Evolutionary conservation across 2,113 vertebrate species (phyloP).

Genomic region (Crotalus helleri): DNA sequence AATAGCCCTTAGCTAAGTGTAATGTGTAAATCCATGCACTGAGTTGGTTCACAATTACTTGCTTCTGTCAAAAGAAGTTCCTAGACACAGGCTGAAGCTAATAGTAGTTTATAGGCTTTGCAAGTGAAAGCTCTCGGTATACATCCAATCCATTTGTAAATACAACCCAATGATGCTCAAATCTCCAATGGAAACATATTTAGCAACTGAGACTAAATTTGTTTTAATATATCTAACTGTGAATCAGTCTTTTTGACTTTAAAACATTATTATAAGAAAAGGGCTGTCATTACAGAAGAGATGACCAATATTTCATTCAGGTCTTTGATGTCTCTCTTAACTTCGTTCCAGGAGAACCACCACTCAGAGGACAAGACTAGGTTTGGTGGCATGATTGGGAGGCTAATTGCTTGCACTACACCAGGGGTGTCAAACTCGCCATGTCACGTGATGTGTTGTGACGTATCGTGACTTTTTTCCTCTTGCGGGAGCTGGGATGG

Average conservation of each 20-base stretch:
- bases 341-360: background rate
- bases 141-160: background rate
- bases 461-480: too few relatives aligned
- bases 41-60: background rate
- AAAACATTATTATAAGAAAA: background rate
- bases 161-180: background rate
- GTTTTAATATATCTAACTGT: background rate
- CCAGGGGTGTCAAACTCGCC: background rate
- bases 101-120: background rate
- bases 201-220: background rate
- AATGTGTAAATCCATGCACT: background rate
- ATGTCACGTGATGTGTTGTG: too few relatives aligned
- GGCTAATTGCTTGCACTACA: background rate
- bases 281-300: background rate
- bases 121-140: background rate
- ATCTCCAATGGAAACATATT: background rate
- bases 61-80: background rate
- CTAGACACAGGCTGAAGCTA: background rate
- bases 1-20: background rate
- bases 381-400: background rate
- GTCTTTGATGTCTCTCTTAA: background rate
- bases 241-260: background rate
- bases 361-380: background rate
- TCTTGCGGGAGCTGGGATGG: too few relatives aligned
- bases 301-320: background rate